Conservation (phyloP, 2,797 vertebrate species). For the Rhinatrema bivittatum region DNA sequence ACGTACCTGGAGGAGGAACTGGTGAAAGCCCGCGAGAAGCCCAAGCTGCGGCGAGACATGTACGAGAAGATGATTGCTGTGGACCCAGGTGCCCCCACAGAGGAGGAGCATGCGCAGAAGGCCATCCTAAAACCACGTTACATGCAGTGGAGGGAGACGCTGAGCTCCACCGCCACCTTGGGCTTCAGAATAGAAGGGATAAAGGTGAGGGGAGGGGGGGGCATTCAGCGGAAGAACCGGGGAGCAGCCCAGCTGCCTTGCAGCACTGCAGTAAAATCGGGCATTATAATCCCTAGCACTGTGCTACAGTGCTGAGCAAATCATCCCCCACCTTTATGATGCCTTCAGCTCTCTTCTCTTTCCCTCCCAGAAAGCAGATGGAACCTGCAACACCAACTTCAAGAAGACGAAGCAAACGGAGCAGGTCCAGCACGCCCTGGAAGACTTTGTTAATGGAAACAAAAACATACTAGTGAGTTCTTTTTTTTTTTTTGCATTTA, state of each 20-base stretch:
- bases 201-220: conserved; percentile 52
- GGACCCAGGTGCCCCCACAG: conserved; percentile 62
- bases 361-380: conserved; percentile 34
- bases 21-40: conserved; percentile 52
- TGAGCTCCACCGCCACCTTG: conserved; percentile 68
- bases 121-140: conserved; percentile 77
- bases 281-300: too few relatives aligned
- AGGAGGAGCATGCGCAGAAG: conserved; percentile 63
- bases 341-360: neutral
- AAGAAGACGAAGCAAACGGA: conserved; percentile 58
- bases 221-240: too few relatives aligned
- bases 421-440: conserved; percentile 62
- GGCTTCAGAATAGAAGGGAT: conserved; percentile 83
- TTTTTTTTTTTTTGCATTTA: too few relatives aligned
- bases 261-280: too few relatives aligned
- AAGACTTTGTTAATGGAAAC: conserved; percentile 65
- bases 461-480: conserved; percentile 65
- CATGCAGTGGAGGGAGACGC: conserved; percentile 77
- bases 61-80: conserved; percentile 80
- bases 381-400: conserved; percentile 62
- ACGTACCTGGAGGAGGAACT: conserved; percentile 81
- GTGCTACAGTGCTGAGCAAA: too few relatives aligned
- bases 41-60: conserved; percentile 66
- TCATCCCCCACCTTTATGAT: too few relatives aligned
- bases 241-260: neutral